phyloP scores from a whole-genome alignment of 2,113 vertebrate species.

The Corythornis vintsioides region DNA sequence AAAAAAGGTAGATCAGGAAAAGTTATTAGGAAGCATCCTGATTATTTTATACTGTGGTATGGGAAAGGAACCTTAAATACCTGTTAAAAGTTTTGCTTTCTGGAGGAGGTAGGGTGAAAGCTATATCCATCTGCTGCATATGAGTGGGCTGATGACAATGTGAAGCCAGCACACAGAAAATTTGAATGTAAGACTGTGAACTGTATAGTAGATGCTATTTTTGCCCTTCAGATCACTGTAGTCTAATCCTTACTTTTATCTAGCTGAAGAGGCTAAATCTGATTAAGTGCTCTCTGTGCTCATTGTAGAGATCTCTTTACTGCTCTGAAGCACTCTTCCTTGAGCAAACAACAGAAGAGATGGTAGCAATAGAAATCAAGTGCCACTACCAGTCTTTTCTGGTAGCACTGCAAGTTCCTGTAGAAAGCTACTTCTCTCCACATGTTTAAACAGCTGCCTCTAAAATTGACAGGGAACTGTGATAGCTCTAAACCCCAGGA shows the following conservation, averaged over 20 bases:
- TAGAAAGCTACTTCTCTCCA: not conserved
- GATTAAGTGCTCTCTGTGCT: conserved; percentile 11
- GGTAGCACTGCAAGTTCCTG: not conserved
- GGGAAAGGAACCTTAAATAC: not conserved
- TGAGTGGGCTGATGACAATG: not conserved
- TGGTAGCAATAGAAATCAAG: not conserved
- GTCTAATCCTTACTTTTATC: conserved; percentile 41
- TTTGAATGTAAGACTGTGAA: not conserved
- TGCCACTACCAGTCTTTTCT: not conserved
- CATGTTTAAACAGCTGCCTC: not conserved
- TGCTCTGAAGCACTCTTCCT: not conserved
- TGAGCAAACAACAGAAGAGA: not conserved
- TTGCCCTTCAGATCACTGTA: not conserved
- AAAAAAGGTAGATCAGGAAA: not conserved
- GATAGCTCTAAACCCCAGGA: not conserved
- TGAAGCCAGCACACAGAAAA: not conserved
- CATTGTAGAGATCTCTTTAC: not conserved
- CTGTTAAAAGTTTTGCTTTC: not conserved
- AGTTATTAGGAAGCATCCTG: not conserved
- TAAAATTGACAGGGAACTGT: not conserved
- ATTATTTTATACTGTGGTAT: not conserved
- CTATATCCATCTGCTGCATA: not conserved
- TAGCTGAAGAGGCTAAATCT: conserved; percentile 40
- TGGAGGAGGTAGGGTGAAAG: not conserved
- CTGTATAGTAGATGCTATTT: conserved; percentile 18